phyloP scores from a whole-genome alignment of 1,140 invertebrate species.

The Hestina assimilis region DNA sequence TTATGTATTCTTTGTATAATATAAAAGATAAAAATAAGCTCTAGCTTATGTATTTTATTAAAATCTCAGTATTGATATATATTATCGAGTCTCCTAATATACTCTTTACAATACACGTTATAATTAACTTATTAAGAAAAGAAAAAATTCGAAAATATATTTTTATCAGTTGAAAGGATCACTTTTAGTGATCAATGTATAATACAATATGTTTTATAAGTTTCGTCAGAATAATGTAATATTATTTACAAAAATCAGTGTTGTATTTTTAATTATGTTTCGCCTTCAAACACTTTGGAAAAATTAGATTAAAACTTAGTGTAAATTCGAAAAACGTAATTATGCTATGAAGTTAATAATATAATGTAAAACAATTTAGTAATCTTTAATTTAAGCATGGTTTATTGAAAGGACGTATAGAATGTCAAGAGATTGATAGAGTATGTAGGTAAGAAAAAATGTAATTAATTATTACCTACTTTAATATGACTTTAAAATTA shows the following conservation, averaged over 20 bases:
- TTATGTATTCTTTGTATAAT: too few species aligned
- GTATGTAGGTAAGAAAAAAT: conserved; percentile 15
- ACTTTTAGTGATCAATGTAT: neutral
- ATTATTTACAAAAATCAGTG: conserved; percentile 8
- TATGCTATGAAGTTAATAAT: neutral
- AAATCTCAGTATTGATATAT: neutral
- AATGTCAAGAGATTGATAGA: conserved; percentile 2
- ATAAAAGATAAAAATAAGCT: neutral
- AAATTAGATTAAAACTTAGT: conserved; percentile 14
- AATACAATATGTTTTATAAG: conserved; percentile 1
- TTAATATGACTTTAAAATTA: conserved; percentile 26
- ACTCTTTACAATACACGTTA: neutral
- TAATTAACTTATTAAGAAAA: neutral
- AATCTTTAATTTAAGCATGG: neutral
- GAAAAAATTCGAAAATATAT: neutral
- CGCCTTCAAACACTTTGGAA: conserved; percentile 30
- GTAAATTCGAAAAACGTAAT: conserved; percentile 10
- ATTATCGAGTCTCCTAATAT: neutral
- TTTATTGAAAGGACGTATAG: neutral
- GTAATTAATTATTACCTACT: conserved; percentile 16
- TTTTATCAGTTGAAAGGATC: neutral
- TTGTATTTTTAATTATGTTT: conserved; percentile 29
- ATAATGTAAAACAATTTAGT: neutral
- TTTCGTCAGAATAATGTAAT: neutral
- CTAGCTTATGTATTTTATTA: neutral